Base-by-base conservation (phyloP, 2,888 invertebrate genomes). In the Chymomyza procnemis region DNA sequence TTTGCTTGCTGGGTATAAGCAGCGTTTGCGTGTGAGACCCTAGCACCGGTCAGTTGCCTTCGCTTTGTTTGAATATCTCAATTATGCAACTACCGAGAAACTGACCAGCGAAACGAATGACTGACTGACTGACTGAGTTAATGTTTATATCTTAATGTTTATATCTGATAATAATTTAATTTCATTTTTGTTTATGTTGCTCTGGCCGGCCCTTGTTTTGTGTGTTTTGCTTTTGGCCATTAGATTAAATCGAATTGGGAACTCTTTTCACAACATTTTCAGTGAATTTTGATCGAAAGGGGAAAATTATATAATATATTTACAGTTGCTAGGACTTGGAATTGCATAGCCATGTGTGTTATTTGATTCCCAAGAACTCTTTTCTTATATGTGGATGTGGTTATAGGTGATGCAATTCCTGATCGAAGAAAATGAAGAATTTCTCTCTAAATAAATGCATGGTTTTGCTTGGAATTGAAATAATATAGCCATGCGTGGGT, bases 61-160 rank as follows among this genome's bases (percentile, higher is more conserved):
- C 50, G 50, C 8, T 50, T 50, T 50, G 50, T 50, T 50, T 50
- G 18, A 50, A 41, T 22, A 67, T 67, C 63, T 55, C 18, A 57
- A 74, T 78, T 75, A 75, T 75, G 67, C 75, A 75, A 78, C 65
- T 61, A 14, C 21, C 50, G 26, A 26, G 26, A 1, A 26, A 26
- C 26, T 26, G 26, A 12, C 74, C 46, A 62, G 60, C 21, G 55
- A 22, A 22, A 58, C 48, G 52, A 54, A 16, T 60, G 12, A 41
- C 34, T 0, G 34, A 64, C 58, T 54, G 9, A 56, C 66, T 34
- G 50, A 58, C 6, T 26, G 8, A 6, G 6, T 26, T 26, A 26
- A 12, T 63, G 61, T 64, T 77, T 77, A 70, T 65, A 21, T 16
- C 56, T 54, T n/a, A n/a, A 9, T 63, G 60, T 63, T 77, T 77